Evolutionary conservation across 2,113 vertebrate species (phyloP), one percentile per base, ranked within the genome.

Genomic region (Pyxicephalus adspersus): DNA sequence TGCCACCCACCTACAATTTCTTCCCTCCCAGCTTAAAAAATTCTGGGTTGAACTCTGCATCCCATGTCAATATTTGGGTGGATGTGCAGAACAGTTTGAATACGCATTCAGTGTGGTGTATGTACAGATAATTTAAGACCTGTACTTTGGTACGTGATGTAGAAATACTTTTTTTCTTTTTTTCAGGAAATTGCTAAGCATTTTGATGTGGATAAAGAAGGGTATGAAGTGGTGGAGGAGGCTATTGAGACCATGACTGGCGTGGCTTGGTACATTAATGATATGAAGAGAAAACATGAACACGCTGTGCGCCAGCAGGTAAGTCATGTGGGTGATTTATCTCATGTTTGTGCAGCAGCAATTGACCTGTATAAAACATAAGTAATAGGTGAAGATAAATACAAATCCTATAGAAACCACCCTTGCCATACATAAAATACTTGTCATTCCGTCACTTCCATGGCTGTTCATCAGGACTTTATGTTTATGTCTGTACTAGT

Each of bases 211-310:
- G 92, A 94, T 7, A 93, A 96, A 76, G 92, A 93, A 0, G 98
- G 98, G 81, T 96, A 94, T 0, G 97, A 98, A 71, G 92, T 98
- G 79, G 88, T 99, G 81, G 94, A 95, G 81, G 96, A 98, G 55
- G 97, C 98, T 76, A 98, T 99, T 0, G 93, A 97, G 89, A 98
- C 95, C 87, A 99, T 99, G 98, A 98, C 96, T 0, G 94, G 96
- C 0, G 97, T 99, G 82, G 97, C 97, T 83, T 98, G 96, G 97
- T 97, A 98, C 91, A 99, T 99, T 89, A 99, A 99, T 0, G 97
- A 98, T 79, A 99, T 99, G 97, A 99, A 99, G 90, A 93, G 98
- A 89, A 96, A 96, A 57, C 98, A 99, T 0, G 98, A 99, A 71
- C 98, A 99, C 0, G 96, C 98, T 0, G 95, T 99, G 83, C 92